phyloP scores from a whole-genome alignment of 2,113 vertebrate species.

The Mellivora capensis region DNA sequence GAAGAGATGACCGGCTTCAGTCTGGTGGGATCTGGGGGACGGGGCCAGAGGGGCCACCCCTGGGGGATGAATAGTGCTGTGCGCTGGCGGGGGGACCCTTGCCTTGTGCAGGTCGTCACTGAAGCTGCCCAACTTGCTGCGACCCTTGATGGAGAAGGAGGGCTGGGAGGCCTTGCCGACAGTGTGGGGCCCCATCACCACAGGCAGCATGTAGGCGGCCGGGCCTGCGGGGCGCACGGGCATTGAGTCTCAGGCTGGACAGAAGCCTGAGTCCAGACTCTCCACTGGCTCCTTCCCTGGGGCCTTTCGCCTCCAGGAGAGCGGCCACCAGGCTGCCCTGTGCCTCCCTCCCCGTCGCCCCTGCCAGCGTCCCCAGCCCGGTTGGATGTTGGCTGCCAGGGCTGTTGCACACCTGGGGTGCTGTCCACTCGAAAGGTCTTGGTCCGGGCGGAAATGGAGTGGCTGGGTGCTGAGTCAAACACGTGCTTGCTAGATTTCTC shows the following conservation, averaged over 20 bases:
- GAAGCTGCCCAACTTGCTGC: conserved; percentile 74
- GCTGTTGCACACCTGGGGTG: conserved; percentile 69
- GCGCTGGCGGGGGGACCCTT: not conserved
- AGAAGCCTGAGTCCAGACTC: not conserved
- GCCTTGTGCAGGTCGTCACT: conserved; percentile 78
- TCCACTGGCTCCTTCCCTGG: not conserved
- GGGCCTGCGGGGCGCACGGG: conserved; percentile 62
- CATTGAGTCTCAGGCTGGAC: not conserved
- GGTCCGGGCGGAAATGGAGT: conserved; percentile 72
- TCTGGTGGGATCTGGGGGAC: not conserved
- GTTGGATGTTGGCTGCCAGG: accelerated
- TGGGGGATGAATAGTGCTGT: not conserved
- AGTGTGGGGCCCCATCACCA: conserved; percentile 71
- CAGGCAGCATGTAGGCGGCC: conserved; percentile 71
- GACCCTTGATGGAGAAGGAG: conserved; percentile 77
- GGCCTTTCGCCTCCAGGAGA: not conserved
- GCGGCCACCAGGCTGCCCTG: no score
- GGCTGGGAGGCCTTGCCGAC: conserved; percentile 73
- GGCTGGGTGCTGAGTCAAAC: conserved; percentile 61
- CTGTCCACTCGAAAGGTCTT: conserved; percentile 66
- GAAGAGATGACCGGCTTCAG: not conserved
- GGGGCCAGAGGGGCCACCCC: not conserved
- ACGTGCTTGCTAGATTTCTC: conserved; percentile 68
- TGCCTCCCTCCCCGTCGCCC: not conserved
- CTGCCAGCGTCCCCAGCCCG: accelerated